These are phyloP conservation scores for Fabriciana adippe DNA, from an alignment of 2,888 invertebrate species.

Conservation along the genomic window DNA sequence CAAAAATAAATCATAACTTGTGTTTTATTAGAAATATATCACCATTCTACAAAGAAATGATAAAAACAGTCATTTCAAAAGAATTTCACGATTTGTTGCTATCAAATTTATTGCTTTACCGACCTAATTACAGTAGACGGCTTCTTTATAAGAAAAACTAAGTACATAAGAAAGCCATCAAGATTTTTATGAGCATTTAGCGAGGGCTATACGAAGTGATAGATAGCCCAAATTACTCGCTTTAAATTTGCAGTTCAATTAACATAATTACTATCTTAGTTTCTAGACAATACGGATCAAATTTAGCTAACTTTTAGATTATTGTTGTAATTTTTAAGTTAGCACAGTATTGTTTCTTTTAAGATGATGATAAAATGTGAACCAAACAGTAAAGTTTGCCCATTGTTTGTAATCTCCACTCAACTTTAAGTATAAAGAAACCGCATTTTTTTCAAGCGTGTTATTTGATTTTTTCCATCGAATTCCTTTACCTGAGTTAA, in stretches of 20 bases:
- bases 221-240: slow-evolving; percentile 50
- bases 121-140: slow-evolving; percentile 15
- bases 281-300: slow-evolving; percentile 39
- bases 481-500: slow-evolving; percentile 71
- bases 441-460: slow-evolving; percentile 64
- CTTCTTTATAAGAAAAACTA: slow-evolving; percentile 20
- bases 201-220: slow-evolving; percentile 56
- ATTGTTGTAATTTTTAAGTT: slow-evolving; percentile 5
- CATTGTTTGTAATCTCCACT: slow-evolving; percentile 67
- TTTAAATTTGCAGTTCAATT: slow-evolving; percentile 25
- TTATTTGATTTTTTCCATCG: slow-evolving; percentile 54
- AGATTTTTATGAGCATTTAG: slow-evolving; percentile 60
- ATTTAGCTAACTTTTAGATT: slow-evolving; percentile 12
- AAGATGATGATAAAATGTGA: slow-evolving; percentile 67
- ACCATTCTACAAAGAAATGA: not conserved
- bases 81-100: slow-evolving; percentile 2
- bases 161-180: slow-evolving; percentile 64
- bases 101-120: slow-evolving; percentile 19
- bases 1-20: not conserved
- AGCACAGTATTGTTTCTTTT: slow-evolving; percentile 52
- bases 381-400: slow-evolving; percentile 66
- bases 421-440: slow-evolving; percentile 66
- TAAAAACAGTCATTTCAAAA: slow-evolving; percentile 4
- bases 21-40: not conserved
- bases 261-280: slow-evolving; percentile 26